Evolutionary conservation across 2,797 vertebrate species (phyloP), one percentile per base, ranked within the genome.

Genomic region (Sarcoramphus papa): DNA sequence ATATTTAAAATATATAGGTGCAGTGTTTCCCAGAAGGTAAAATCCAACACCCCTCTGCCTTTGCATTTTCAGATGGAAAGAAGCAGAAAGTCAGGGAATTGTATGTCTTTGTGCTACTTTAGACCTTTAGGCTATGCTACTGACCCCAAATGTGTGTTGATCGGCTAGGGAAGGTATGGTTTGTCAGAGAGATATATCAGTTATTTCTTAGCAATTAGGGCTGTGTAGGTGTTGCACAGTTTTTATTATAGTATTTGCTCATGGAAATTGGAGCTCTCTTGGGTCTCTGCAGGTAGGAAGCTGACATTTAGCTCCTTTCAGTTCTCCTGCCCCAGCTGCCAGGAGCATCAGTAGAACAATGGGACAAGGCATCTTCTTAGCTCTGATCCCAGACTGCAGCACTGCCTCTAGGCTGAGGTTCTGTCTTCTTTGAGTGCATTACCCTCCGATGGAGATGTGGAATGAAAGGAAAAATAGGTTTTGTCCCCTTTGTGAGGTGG

Each of bases 401-500:
- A 60, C 25, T 56, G 30, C 43, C 40, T 91, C 28, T 51, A 62
- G 40, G n/a, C 67, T 3, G 2, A 31, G 40, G 11, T 47, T 54
- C 54, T 81, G 21, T 56, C 27, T 3, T 35, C 74, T 59, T 16
- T 75, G 50, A 79, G 54, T 15, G 3, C 27, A 4, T 89, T 79
- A 7, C 18, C n/a, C 18, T 70, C 65, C 40, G 67, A 25, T 76
- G 45, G 57, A 76, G 63, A 33, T 20, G 62, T 51, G 60, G 40
- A 89, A 74, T 40, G 37, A 80, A 96, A 72, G 57, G 60, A 48
- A 70, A 81, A 90, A 84, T 84, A 50, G 56, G 14, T 93, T 93
- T 57, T 81, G 56, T 89, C 21, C 41, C 24, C 47, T 89, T 73
- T 70, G 47, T 47, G 69, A 79, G 56, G 79, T 53, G 33, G 67